Evolutionary conservation across 2,113 vertebrate genomes (phyloP).

Genomic region (Onychorhynchus coronatus): DNA sequence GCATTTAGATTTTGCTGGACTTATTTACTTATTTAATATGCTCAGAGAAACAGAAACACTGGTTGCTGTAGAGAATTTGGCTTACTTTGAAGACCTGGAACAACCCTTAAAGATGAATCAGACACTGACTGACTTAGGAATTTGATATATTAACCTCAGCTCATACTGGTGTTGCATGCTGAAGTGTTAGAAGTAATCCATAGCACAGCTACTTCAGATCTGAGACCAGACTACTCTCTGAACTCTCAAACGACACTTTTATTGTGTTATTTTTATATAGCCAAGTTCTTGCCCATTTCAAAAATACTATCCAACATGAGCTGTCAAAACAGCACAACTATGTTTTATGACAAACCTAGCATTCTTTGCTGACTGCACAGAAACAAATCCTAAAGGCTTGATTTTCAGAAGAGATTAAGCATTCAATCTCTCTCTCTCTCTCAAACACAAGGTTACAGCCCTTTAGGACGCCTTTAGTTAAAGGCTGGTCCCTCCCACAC

Average conservation of each 20-base stretch:
- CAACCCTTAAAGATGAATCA: slow-evolving; percentile 26
- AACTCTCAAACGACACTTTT: not conserved
- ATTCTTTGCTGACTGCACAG: not conserved
- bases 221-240: not conserved
- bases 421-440: not conserved
- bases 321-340: not conserved
- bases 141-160: slow-evolving; percentile 1
- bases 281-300: not conserved
- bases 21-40: not conserved
- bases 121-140: not conserved
- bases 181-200: not conserved
- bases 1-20: slow-evolving; percentile 23
- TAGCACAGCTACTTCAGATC: not conserved
- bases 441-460: not conserved
- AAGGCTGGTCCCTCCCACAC: not conserved
- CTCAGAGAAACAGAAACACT: not conserved
- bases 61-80: slow-evolving; percentile 19
- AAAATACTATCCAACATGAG: not conserved
- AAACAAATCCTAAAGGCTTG: not conserved
- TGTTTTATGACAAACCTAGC: not conserved
- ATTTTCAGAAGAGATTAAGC: not conserved
- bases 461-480: not conserved
- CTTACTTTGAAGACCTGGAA: slow-evolving; percentile 19
- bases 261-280: not conserved
- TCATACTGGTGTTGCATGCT: not conserved